A percentile compares a stretch with the other conserved stretches of the same genome.
Evolutionary conservation across 2,797 vertebrate species (phyloP).

Genomic region (Poeciliopsis turneri): DNA sequence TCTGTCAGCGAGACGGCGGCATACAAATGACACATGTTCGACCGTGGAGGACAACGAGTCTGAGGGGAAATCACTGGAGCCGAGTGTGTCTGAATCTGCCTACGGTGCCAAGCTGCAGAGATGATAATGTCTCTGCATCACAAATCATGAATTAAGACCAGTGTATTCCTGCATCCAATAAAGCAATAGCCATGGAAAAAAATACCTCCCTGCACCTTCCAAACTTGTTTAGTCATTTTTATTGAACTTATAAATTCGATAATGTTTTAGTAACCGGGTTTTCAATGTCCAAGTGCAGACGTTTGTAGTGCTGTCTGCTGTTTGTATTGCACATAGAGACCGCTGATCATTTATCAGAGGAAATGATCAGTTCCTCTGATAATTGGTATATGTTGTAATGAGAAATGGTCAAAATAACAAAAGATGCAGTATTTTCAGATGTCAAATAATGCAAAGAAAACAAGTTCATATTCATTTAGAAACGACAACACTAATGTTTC

Average conservation of each 20-base stretch:
- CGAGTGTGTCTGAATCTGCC: conserved; percentile 34
- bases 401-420: too few species aligned
- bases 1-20: conserved; percentile 59
- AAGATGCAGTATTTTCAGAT: too few species aligned
- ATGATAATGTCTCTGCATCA: conserved; percentile 53
- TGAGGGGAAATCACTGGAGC: conserved; percentile 65
- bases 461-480: too few species aligned
- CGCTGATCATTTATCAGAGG: too few species aligned
- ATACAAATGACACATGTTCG: conserved; percentile 67
- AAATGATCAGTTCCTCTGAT: too few species aligned
- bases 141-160: conserved; percentile 29
- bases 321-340: neutral
- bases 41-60: conserved; percentile 63
- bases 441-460: too few species aligned
- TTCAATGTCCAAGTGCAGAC: neutral
- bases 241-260: neutral
- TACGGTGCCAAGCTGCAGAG: conserved; percentile 47
- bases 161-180: neutral
- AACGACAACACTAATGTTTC: too few species aligned
- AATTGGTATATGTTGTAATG: too few species aligned
- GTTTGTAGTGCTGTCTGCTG: neutral
- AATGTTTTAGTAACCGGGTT: neutral
- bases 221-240: neutral
- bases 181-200: conserved; percentile 14
- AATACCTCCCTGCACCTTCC: neutral